Conservation (phyloP, 2,113 vertebrate species). For the Etheostoma spectabile region DNA sequence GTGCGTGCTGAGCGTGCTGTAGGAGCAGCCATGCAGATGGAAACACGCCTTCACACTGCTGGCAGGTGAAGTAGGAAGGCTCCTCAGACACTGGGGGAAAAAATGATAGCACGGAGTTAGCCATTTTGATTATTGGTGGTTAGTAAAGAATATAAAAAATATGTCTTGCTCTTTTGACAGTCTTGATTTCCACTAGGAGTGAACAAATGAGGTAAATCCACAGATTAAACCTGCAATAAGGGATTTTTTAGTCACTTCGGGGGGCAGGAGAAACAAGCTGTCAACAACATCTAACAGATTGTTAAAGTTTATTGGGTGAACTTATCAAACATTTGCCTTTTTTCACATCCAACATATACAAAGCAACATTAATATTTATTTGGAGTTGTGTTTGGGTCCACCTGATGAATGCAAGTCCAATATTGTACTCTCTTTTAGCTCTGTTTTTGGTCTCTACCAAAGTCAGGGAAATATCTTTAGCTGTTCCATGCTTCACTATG, state of each 20-base stretch:
- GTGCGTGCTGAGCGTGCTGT: conserved; percentile 84
- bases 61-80: conserved; percentile 84
- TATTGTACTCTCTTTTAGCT: background rate
- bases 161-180: background rate
- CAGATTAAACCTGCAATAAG: background rate
- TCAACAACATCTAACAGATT: background rate
- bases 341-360: background rate
- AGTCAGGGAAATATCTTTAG: background rate
- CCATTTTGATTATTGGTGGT: background rate
- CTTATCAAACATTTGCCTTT: background rate
- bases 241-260: background rate
- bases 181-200: background rate
- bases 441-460: background rate
- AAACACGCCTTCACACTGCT: conserved; percentile 82
- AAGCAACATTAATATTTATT: background rate
- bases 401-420: background rate
- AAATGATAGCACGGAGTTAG: conserved; percentile 13
- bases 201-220: background rate
- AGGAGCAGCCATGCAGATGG: conserved; percentile 83
- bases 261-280: background rate
- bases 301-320: background rate
- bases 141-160: background rate
- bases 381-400: background rate
- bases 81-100: conserved; percentile 72
- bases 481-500: background rate